Percentiles rank a stretch among this genome's conserved stretches.
Evolutionary conservation across 1,140 invertebrate species (phyloP).

Genomic region (Ericerus pela): DNA sequence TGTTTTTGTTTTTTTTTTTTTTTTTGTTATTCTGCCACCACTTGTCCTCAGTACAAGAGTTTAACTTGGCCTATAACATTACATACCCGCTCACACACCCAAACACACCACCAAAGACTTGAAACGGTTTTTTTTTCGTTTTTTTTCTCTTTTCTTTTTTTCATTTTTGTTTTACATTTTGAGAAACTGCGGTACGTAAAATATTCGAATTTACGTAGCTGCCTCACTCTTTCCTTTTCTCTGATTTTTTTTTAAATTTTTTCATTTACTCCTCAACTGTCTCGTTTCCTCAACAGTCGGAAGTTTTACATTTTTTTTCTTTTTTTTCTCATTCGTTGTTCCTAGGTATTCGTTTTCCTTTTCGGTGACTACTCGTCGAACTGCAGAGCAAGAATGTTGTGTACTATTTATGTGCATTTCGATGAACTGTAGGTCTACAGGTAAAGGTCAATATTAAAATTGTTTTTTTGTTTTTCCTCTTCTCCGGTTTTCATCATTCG

Average conservation of each 20-base stretch:
- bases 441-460: constrained; percentile 4
- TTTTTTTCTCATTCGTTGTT: neutral
- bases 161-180: no score
- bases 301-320: neutral
- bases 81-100: no score
- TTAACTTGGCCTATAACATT: no score
- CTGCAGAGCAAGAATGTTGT: neutral
- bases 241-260: constrained; percentile 14
- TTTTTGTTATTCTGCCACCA: no score
- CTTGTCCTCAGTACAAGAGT: no score
- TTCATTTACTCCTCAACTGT: constrained; percentile 9
- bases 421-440: constrained; percentile 3
- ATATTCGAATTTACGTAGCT: neutral
- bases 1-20: no score
- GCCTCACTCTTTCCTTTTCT: constrained; percentile 17
- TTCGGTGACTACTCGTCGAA: neutral
- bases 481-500: no score
- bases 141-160: no score
- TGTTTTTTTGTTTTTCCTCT: no score
- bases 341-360: neutral
- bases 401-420: neutral
- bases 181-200: no score
- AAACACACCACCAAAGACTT: no score
- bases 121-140: no score
- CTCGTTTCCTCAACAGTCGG: neutral